Evolutionary conservation across 2,113 vertebrate species (phyloP), one percentile per base, ranked within the genome.

Genomic region (Lanius collurio): DNA sequence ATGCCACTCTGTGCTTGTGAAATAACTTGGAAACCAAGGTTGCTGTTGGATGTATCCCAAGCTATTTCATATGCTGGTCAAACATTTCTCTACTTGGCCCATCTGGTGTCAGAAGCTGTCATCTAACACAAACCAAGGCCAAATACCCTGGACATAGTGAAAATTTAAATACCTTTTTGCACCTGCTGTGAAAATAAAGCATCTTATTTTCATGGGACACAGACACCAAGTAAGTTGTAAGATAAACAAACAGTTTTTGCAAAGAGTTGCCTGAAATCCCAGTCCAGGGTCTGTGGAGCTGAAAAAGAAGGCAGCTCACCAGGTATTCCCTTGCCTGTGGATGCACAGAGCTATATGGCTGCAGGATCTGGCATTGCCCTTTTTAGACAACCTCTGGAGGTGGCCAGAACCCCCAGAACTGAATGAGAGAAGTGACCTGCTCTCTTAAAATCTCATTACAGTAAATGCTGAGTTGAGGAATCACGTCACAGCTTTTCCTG

Each of bases 1-100:
- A 87, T 83, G 57, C 78, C 94, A 91, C 75, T 79, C 70, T 44
- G 62, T 91, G 69, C 87, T 87, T 77, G 56, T 93, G 90, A 89
- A 96, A 97, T 94, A 95, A 83, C 83, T 96, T 95, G 88, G 82
- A 97, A 95, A 94, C 77, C 90, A 91, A 89, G 80, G 65, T 69
- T 95, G 87, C 27, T 39, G n/a, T 95, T 97, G 92, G 76, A 94
- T 83, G 46, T 39, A 56, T 94, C 85, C 89, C 94, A 96, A 9
- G 23, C 69, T 83, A 30, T 75, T 87, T 90, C 77, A 80, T 65
- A 73, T 65, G 85, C 80, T 0, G 28, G 73, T 95, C 60, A 95
- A 71, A 95, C 1, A 1, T 76, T 91, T 95, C 88, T 94, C 60
- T 30, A 5, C 84, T 94, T 97, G 86, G 81, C 83, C 90, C 93